Evolutionary conservation across 1,140 invertebrate species (phyloP), one percentile per base, ranked within the genome.

Genomic region (Lucilia sericata): DNA sequence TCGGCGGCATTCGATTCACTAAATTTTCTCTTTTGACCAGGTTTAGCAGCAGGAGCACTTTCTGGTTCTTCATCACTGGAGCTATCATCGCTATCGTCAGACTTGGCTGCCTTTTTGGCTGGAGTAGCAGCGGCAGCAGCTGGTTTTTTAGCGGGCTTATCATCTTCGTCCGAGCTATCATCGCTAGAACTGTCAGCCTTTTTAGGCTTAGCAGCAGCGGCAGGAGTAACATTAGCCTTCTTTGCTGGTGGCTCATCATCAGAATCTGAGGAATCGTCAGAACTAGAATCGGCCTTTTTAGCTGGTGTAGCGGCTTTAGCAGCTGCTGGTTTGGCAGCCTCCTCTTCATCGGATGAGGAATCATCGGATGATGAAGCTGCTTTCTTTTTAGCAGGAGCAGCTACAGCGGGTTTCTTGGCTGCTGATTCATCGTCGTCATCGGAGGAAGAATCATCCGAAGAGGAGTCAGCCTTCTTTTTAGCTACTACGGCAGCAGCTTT

Each of bases 21-120:
- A 10, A 89, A 86, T 86, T 91, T 93, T 47, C 89, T 86, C 55
- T 88, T 89, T 84, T 93, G 91, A 3, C 88, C 86, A 17, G 91
- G 84, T 81, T 86, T 86, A 14, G 88, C 86, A 13, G 42, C n/a
- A 25, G 76, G 42, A 8, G 89, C n/a, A 89, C 86, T 0, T 91
- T 89, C 14, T 89, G 65, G 51, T 36, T 88, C 86, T 25, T 90
- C 88, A 51, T 91, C 87, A 13, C 88, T 88, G 86, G 92, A 92
- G 82, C 87, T 85, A 55, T 87, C 85, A 85, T 87, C 89, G 82
- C 92, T 91, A 42, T 87, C 86, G 25, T 82, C 82, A 55, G 85
- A 19, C 86, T 87, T 30, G 84, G 75, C 42, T 47, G 75, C 34
- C 84, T 86, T 86, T 55, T 83, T 82, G 13, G 84, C 83, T 80